phyloP scores from a whole-genome alignment of 2,888 invertebrate species.

The Caenorhabditis uteleia region DNA sequence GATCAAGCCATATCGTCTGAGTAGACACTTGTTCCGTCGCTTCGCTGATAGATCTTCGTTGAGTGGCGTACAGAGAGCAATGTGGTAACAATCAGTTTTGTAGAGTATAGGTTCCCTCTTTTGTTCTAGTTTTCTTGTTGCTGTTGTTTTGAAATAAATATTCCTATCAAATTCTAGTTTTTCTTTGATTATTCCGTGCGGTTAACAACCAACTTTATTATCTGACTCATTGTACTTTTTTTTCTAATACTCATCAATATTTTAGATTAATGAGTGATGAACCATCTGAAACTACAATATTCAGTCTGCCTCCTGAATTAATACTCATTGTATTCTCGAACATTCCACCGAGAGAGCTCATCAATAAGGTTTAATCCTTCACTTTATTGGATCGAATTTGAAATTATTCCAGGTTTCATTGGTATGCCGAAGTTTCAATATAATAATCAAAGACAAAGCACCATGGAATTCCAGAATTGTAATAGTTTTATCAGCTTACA shows the following conservation, averaged over 20 bases:
- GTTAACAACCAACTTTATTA: too few species aligned
- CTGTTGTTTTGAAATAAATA: too few species aligned
- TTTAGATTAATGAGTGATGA: too few species aligned
- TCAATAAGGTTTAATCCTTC: constrained; percentile 7
- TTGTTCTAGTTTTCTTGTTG: too few species aligned
- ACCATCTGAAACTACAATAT: too few species aligned
- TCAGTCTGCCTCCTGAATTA: constrained; percentile 5
- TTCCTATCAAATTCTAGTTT: too few species aligned
- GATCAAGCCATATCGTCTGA: constrained; percentile 83
- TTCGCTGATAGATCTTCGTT: constrained; percentile 91
- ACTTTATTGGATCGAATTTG: not conserved
- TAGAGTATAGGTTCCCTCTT: too few species aligned
- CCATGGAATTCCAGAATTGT: constrained; percentile 41
- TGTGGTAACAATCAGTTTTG: constrained; percentile 80
- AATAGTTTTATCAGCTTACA: not conserved
- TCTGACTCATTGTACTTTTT: too few species aligned
- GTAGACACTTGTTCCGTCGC: constrained; percentile 73
- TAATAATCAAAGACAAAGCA: constrained; percentile 22
- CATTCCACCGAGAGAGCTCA: constrained; percentile 7
- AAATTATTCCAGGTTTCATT: constrained; percentile 7
- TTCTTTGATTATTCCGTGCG: too few species aligned
- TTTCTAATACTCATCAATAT: too few species aligned
- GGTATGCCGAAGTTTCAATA: constrained; percentile 33
- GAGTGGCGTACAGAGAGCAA: constrained; percentile 89
- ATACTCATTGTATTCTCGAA: constrained; percentile 14